phyloP scores from a whole-genome alignment of 2,888 invertebrate genomes.

The Slavum lentiscoides region DNA sequence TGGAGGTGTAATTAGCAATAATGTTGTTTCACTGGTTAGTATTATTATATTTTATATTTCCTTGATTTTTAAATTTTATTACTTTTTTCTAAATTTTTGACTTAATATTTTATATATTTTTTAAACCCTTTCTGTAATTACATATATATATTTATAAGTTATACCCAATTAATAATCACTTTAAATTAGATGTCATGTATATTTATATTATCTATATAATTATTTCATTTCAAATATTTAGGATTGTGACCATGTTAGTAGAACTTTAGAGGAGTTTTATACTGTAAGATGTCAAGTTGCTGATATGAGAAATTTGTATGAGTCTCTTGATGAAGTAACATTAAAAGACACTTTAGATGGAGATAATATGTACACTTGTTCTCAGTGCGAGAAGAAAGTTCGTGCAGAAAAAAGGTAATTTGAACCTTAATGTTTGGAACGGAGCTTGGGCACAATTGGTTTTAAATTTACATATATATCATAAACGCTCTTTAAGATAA shows the following conservation, averaged over 20 bases:
- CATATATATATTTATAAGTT: background rate
- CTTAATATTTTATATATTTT: no score
- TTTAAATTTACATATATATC: no score
- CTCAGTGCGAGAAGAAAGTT: slow-evolving; percentile 92
- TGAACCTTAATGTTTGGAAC: no score
- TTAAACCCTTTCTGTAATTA: no score
- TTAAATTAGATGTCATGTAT: background rate
- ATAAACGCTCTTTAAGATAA: no score
- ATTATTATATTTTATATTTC: slow-evolving; percentile 13
- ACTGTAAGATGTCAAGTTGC: slow-evolving; percentile 95
- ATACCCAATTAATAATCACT: background rate
- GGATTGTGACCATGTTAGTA: slow-evolving; percentile 93
- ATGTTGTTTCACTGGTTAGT: slow-evolving; percentile 86
- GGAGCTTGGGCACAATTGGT: no score
- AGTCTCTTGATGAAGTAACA: slow-evolving; percentile 94
- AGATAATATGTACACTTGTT: slow-evolving; percentile 97
- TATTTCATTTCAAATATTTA: slow-evolving; percentile 58
- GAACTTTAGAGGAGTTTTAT: slow-evolving; percentile 94
- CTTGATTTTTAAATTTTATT: background rate
- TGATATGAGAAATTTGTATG: slow-evolving; percentile 93
- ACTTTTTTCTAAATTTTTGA: no score
- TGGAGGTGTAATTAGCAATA: slow-evolving; percentile 92
- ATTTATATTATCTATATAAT: background rate
- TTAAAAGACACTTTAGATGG: slow-evolving; percentile 95
- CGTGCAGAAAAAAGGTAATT: slow-evolving; percentile 84